Conservation (phyloP, 2,113 vertebrate genomes). For the Malurus elegans region DNA sequence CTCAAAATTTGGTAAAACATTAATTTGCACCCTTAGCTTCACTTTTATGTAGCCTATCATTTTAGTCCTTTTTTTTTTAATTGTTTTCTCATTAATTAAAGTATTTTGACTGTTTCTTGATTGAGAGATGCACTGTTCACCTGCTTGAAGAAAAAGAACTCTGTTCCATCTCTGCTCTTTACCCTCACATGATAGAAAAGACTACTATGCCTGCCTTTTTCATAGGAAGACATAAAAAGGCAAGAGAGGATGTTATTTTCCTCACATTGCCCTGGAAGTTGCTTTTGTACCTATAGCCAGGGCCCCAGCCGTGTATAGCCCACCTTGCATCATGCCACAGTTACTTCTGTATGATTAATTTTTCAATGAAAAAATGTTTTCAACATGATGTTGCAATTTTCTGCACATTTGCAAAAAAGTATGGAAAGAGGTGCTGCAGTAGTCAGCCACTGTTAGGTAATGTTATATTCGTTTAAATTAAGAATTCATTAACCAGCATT, state of each 20-base stretch:
- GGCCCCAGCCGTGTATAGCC: neutral
- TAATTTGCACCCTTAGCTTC: neutral
- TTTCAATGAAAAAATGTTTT: neutral
- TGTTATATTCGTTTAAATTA: neutral
- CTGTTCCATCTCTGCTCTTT: neutral
- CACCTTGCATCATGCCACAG: rapidly evolving
- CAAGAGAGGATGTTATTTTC: neutral
- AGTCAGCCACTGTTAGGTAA: neutral
- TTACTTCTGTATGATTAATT: neutral
- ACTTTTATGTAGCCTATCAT: neutral
- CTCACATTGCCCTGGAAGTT: neutral
- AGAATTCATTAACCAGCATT: neutral
- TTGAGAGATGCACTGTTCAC: neutral
- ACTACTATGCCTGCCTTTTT: neutral
- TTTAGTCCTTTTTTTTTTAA: neutral
- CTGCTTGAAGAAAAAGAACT: neutral
- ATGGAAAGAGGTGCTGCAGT: neutral
- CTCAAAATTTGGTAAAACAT: neutral
- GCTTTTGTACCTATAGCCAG: neutral
- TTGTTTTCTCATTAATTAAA: neutral
- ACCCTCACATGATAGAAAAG: neutral
- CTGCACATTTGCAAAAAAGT: neutral
- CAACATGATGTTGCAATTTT: neutral
- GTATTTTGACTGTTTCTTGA: neutral
- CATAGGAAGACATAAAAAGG: neutral